Evolutionary conservation across 2,113 vertebrate genomes (phyloP), one percentile per base, ranked within the genome.

Genomic region (Illadopsis cleaveri): DNA sequence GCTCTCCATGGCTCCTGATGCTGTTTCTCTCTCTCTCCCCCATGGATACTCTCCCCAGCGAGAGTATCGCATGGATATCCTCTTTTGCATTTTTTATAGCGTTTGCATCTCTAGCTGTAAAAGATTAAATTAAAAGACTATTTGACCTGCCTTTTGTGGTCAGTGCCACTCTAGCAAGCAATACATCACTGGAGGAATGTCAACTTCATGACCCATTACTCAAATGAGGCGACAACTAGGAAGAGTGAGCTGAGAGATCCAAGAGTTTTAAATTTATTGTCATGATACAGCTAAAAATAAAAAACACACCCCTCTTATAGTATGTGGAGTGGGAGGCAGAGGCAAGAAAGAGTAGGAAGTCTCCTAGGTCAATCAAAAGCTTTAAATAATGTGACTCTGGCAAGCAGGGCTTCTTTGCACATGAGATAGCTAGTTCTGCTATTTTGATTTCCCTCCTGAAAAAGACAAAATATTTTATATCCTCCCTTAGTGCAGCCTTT

Each of bases 121-220:
- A 95, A 93, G 87, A 95, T 87, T 89, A 82, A 93, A 97, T 96
- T 90, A 94, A 97, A 92, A 82, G 33, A 80, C 54, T 51, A 61
- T 93, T 94, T 97, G 87, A 93, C 91, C 91, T 75, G 58, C 40
- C 50, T 93, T 95, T 89, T 77, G 64, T 95, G 95, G 90, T 83
- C 82, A 83, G 56, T 94, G 94, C 86, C 92, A 91, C 87, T 82
- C 66, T 78, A 91, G 50, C 64, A 96, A 93, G 90, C 72, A 79
- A 78, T 97, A 71, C 27, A 92, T 97, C 93, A 95, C 62, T 71
- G 45, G 42, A 89, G 57, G 60, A 91, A 96, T 93, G 89, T 96
- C 94, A 96, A 4, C 94, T 91, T 90, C 85, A 56, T 92, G 96
- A 96, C 72, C 88, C 71, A 95, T 97, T 94, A 89, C 91, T 96